A percentile compares a stretch with the other conserved stretches of the same genome.
Evolutionary conservation across 2,113 vertebrate species (phyloP).

Genomic region (Myiozetetes cayanensis): DNA sequence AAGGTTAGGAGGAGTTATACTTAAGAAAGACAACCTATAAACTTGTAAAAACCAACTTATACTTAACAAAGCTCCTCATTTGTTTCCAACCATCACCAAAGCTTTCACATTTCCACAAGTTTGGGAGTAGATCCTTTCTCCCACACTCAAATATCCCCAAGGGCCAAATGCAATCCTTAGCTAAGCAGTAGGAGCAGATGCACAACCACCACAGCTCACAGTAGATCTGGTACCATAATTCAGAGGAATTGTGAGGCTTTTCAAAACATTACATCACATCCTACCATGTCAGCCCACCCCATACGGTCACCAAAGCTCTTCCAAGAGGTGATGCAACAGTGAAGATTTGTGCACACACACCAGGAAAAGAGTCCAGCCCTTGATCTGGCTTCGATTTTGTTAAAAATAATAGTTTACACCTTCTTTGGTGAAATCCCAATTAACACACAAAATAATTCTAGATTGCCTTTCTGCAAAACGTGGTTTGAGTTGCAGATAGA

Average conservation of each 20-base stretch:
- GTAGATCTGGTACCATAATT: not conserved
- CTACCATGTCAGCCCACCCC: not conserved
- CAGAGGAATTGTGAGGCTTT: not conserved
- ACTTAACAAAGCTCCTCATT: not conserved
- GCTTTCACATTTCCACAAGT: not conserved
- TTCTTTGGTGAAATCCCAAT: not conserved
- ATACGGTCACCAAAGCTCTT: not conserved
- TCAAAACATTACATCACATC: not conserved
- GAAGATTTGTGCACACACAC: not conserved
- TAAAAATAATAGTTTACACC: not conserved
- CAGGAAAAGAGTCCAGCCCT: not conserved
- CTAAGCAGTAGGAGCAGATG: not conserved
- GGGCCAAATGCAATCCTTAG: not conserved
- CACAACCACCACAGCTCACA: not conserved
- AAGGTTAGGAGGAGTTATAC: not conserved
- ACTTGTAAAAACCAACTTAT: not conserved
- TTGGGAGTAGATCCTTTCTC: not conserved
- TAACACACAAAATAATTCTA: not conserved
- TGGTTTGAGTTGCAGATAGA: not conserved
- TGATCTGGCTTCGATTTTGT: not conserved
- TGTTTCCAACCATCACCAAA: not conserved
- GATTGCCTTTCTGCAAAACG: not conserved
- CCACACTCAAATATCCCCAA: not conserved
- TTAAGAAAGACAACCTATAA: not conserved
- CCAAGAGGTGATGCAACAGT: not conserved